Evolutionary conservation across 2,888 invertebrate genomes (phyloP).

Genomic region (Tetragonisca angustula): DNA sequence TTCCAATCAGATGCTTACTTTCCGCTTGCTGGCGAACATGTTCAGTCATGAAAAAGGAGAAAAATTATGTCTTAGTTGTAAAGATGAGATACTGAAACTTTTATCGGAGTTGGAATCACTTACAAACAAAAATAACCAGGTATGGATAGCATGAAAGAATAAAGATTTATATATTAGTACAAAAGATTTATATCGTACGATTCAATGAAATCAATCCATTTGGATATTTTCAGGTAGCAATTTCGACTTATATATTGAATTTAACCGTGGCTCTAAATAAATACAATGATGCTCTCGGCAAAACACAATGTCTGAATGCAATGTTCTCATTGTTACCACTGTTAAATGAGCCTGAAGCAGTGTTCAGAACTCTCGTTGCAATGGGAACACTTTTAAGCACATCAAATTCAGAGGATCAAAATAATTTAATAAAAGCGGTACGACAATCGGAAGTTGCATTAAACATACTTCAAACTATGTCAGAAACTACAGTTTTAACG

Average conservation of each 20-base stretch:
- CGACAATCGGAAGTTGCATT: constrained; percentile 75
- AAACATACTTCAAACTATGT: constrained; percentile 72
- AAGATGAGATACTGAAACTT: constrained; percentile 86
- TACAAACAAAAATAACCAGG: constrained; percentile 88
- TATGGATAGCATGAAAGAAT: constrained; percentile 71
- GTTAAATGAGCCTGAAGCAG: constrained; percentile 89
- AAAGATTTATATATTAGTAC: background rate
- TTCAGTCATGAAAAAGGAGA: constrained; percentile 89
- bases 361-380: constrained; percentile 91
- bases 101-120: constrained; percentile 85
- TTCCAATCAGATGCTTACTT: constrained; percentile 91
- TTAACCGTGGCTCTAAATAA: constrained; percentile 88
- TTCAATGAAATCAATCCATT: constrained; percentile 30
- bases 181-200: background rate
- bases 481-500: constrained; percentile 68
- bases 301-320: constrained; percentile 85
- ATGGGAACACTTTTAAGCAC: constrained; percentile 89
- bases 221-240: constrained; percentile 87
- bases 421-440: constrained; percentile 73
- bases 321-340: constrained; percentile 85
- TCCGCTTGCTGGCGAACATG: constrained; percentile 93
- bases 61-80: constrained; percentile 86
- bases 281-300: constrained; percentile 85
- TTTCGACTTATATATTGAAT: constrained; percentile 90
- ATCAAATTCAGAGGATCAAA: constrained; percentile 78